phyloP scores from a whole-genome alignment of 2,888 invertebrate genomes.

The Cotesia congregata region DNA sequence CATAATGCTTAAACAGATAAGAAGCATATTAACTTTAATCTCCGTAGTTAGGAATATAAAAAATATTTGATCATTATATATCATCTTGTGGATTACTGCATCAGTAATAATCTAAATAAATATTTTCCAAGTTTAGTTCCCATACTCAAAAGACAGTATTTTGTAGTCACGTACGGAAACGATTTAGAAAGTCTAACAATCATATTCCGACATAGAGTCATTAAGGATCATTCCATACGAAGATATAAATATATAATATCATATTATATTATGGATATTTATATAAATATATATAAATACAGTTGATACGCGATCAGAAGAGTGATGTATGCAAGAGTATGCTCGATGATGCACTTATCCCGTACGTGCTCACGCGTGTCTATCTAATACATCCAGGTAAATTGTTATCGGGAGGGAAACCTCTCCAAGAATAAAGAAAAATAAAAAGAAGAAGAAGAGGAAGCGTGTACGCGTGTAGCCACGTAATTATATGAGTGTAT shows the following conservation, averaged over 20 bases:
- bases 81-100: too few relatives aligned
- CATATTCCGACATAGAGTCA: conserved; percentile 28
- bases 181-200: conserved; percentile 36
- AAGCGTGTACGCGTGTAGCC: conserved; percentile 47
- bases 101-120: conserved; percentile 3
- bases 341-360: conserved; percentile 35
- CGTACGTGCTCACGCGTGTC: conserved; percentile 24
- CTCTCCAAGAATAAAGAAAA: conserved; percentile 18
- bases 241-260: neutral
- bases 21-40: too few relatives aligned
- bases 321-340: conserved; percentile 25
- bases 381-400: conserved; percentile 39
- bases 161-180: conserved; percentile 23
- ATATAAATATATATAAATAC: conserved; percentile 1
- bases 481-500: conserved; percentile 50
- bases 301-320: conserved; percentile 26
- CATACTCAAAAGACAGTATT: neutral
- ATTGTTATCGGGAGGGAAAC: conserved; percentile 47
- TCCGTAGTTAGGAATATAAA: too few relatives aligned
- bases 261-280: neutral
- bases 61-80: too few relatives aligned
- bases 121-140: neutral
- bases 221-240: conserved; percentile 23
- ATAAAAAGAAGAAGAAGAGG: conserved; percentile 28
- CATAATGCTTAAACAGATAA: too few relatives aligned